These are phyloP conservation scores for Baryphthengus martii DNA, from an alignment of 2,113 vertebrate species.

Conservation along the genomic window DNA sequence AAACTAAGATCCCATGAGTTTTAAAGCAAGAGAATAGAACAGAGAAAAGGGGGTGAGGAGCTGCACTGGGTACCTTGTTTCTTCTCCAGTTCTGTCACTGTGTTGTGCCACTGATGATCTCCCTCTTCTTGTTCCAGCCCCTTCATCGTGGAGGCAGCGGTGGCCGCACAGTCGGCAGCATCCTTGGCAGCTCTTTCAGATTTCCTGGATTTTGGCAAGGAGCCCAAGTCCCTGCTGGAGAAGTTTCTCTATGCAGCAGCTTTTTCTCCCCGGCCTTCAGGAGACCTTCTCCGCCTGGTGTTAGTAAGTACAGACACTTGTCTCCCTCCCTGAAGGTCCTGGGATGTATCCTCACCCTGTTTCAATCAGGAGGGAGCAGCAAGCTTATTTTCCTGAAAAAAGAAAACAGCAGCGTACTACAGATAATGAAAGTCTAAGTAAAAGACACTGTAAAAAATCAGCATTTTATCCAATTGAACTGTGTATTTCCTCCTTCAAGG, in stretches of 20 bases:
- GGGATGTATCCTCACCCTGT: background rate
- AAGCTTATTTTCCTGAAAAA: background rate
- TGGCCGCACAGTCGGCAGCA: constrained; percentile 32
- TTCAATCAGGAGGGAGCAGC: background rate
- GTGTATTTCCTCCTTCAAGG: background rate
- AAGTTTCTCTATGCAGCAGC: constrained; percentile 60
- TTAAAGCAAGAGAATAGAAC: background rate
- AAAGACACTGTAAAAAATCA: background rate
- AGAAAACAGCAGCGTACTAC: background rate
- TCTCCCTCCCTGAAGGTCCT: background rate
- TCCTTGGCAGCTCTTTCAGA: constrained; percentile 56
- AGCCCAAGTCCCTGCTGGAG: constrained; percentile 19
- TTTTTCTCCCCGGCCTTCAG: constrained; percentile 64
- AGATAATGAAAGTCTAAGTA: background rate
- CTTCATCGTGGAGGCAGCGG: constrained; percentile 48
- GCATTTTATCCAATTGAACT: background rate
- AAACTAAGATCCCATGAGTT: background rate
- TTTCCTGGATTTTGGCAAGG: constrained; percentile 63
- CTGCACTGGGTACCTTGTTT: background rate
- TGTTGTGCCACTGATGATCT: background rate
- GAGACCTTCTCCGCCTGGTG: constrained; percentile 55
- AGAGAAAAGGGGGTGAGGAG: background rate
- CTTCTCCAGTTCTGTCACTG: background rate
- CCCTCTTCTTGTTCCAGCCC: constrained; percentile 22
- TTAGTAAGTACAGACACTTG: constrained; percentile 20